Evolutionary conservation across 1,140 invertebrate genomes (phyloP).

Genomic region (Chrysopa pallens): DNA sequence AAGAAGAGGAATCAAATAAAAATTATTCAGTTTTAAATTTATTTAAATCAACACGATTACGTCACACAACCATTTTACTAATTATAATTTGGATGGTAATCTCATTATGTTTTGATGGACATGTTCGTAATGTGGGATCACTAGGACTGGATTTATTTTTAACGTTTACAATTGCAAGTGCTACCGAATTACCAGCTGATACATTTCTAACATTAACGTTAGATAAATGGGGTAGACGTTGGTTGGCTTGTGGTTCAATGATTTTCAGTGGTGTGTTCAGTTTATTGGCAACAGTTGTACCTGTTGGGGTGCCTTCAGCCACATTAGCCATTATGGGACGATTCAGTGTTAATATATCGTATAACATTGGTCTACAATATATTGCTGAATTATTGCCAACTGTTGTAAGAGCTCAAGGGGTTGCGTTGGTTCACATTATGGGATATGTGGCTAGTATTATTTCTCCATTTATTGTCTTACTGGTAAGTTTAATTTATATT

Average conservation of each 20-base stretch:
- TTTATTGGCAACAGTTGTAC: constrained; percentile 48
- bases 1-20: constrained; percentile 44
- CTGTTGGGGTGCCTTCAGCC: constrained; percentile 42
- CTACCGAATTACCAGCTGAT: constrained; percentile 68
- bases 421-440: constrained; percentile 68
- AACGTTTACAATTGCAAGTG: constrained; percentile 66
- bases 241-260: constrained; percentile 65
- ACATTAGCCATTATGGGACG: constrained; percentile 57
- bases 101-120: constrained; percentile 70
- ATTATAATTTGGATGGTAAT: constrained; percentile 75
- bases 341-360: constrained; percentile 71
- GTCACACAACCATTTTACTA: constrained; percentile 51
- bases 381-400: constrained; percentile 74
- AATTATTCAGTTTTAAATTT: constrained; percentile 61
- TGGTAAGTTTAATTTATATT: constrained; percentile 38
- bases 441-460: constrained; percentile 68
- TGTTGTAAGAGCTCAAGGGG: constrained; percentile 65
- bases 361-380: constrained; percentile 78
- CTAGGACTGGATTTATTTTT: constrained; percentile 62
- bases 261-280: constrained; percentile 63
- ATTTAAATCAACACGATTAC: constrained; percentile 50
- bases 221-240: constrained; percentile 66
- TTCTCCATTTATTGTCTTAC: constrained; percentile 64
- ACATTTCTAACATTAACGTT: constrained; percentile 59
- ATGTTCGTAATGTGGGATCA: constrained; percentile 66